These are phyloP conservation scores for Mesorhabditis belari DNA, from an alignment of 2,888 invertebrate species.

Conservation along the genomic window DNA sequence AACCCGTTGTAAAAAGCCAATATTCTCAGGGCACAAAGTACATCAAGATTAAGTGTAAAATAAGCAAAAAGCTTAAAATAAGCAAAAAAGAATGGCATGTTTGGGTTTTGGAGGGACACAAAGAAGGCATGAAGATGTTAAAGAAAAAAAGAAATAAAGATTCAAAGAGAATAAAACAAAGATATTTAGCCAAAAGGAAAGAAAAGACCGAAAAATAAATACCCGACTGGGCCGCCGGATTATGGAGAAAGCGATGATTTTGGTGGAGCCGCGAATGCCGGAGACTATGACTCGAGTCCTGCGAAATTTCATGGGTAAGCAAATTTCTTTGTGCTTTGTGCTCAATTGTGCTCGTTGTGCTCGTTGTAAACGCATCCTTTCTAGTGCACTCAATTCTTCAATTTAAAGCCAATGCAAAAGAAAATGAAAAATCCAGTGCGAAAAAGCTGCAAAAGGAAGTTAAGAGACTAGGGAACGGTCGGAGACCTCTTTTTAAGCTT, in stretches of 20 bases:
- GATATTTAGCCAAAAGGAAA: neutral
- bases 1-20: constrained; percentile 1
- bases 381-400: too few species aligned
- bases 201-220: neutral
- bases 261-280: neutral
- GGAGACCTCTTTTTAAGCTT: too few species aligned
- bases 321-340: too few species aligned
- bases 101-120: neutral
- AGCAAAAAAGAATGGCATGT: constrained; percentile 42
- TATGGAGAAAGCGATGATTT: neutral
- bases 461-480: too few species aligned
- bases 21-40: constrained; percentile 22
- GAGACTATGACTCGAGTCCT: neutral
- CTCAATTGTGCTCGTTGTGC: too few species aligned
- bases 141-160: constrained; percentile 16
- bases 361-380: too few species aligned
- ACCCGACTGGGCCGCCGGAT: neutral
- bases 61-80: too few species aligned
- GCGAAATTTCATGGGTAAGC: too few species aligned
- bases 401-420: too few species aligned
- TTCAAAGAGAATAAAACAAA: constrained; percentile 4
- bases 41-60: constrained; percentile 36
- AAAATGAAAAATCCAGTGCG: too few species aligned
- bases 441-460: too few species aligned
- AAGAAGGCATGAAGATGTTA: constrained; percentile 8